A percentile compares a stretch with the other conserved stretches of the same genome.
phyloP scores from a whole-genome alignment of 92 coral and sea anemone species.

The Phymanthus crucifer region DNA sequence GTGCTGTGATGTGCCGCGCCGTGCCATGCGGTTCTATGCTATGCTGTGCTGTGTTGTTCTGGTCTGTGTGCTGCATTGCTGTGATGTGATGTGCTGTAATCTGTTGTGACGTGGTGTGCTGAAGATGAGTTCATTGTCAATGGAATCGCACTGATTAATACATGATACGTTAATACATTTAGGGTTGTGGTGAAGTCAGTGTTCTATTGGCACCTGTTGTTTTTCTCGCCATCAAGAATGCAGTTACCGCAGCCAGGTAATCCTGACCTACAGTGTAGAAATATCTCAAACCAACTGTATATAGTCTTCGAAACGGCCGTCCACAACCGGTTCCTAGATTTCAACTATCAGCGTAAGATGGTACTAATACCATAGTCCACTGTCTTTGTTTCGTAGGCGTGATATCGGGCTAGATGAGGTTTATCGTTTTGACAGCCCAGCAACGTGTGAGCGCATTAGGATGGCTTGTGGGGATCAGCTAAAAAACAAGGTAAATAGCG shows the following conservation, averaged over 20 bases:
- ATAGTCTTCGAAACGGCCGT: no score
- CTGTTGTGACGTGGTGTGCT: no score
- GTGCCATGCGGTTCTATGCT: no score
- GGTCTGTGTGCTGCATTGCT: no score
- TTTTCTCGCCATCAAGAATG: constrained; percentile 42
- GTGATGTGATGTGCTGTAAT: no score
- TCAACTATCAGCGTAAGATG: background rate
- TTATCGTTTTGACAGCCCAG: constrained; percentile 29
- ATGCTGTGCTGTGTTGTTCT: no score
- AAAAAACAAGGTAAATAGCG: background rate
- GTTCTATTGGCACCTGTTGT: constrained; percentile 29
- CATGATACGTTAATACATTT: background rate
- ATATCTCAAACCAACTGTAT: no score
- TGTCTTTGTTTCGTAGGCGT: background rate
- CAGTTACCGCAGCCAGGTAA: constrained; percentile 53
- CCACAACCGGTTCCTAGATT: background rate
- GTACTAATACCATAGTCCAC: background rate
- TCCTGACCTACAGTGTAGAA: no score
- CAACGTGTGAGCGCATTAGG: constrained; percentile 37
- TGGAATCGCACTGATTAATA: background rate
- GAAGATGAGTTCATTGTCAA: no score
- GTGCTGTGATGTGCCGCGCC: no score
- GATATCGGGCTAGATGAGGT: constrained; percentile 21
- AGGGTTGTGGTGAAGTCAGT: constrained; percentile 50
- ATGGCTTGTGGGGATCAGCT: constrained; percentile 34